Conservation (phyloP, 2,888 invertebrate genomes). For the Dolichopus griseipennis region DNA sequence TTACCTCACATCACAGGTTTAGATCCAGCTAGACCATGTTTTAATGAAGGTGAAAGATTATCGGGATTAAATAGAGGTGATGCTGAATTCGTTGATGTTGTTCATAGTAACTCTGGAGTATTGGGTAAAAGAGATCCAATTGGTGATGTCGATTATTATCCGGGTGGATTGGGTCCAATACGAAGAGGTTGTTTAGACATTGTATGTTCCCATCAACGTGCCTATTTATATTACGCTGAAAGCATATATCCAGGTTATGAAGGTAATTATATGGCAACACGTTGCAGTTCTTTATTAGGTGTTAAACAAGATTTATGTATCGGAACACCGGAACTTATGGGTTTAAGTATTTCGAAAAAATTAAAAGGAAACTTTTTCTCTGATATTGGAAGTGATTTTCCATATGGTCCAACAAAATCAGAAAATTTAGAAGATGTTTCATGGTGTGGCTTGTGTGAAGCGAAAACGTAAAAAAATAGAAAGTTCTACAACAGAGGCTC, state of each 20-base stretch:
- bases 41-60: slow-evolving; percentile 31
- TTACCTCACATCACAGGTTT: slow-evolving; percentile 37
- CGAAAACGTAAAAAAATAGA: too few species aligned
- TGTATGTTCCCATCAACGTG: slow-evolving; percentile 33
- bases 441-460: slow-evolving; percentile 4
- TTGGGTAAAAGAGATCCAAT: slow-evolving; percentile 33
- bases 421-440: not conserved
- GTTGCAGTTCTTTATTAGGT: slow-evolving; percentile 30
- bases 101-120: slow-evolving; percentile 36
- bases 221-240: slow-evolving; percentile 35
- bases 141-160: slow-evolving; percentile 39
- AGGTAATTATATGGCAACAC: slow-evolving; percentile 29
- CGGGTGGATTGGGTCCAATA: slow-evolving; percentile 33
- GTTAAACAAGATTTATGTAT: slow-evolving; percentile 31
- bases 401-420: slow-evolving; percentile 28
- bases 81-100: slow-evolving; percentile 36
- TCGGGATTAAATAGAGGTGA: slow-evolving; percentile 33
- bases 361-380: slow-evolving; percentile 39
- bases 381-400: slow-evolving; percentile 29
- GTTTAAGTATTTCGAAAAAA: slow-evolving; percentile 29
- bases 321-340: slow-evolving; percentile 33
- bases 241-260: slow-evolving; percentile 33
- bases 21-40: slow-evolving; percentile 41
- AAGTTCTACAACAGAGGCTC: too few species aligned
- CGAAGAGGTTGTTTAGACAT: slow-evolving; percentile 33